A percentile compares a stretch with the other conserved stretches of the same genome.
Evolutionary conservation across 2,113 vertebrate genomes (phyloP).

Genomic region (Phaetusa simplex): DNA sequence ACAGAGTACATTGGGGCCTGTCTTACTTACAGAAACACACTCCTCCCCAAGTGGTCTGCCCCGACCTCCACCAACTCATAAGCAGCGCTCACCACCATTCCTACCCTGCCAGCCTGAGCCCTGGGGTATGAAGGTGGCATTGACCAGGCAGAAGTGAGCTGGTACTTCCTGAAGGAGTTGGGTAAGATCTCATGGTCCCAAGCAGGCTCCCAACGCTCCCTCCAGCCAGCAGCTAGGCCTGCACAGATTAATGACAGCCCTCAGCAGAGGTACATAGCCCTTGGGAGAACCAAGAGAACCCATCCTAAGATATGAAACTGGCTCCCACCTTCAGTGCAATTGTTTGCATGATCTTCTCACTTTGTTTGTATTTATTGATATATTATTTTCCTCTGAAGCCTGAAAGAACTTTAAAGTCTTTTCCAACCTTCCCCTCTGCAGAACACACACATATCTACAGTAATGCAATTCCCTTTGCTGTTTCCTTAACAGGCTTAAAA

Average conservation of each 20-base stretch:
- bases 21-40: not conserved
- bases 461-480: not conserved
- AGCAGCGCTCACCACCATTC: not conserved
- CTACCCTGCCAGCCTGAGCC: not conserved
- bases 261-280: not conserved
- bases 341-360: not conserved
- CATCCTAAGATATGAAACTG: not conserved
- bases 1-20: not conserved
- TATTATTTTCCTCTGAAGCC: not conserved
- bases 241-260: not conserved
- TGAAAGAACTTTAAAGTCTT: not conserved
- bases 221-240: not conserved
- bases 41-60: too few relatives aligned
- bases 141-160: not conserved
- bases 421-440: not conserved
- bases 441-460: not conserved
- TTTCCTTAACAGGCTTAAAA: not conserved
- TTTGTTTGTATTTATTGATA: not conserved
- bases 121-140: rapidly evolving
- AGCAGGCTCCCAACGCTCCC: not conserved
- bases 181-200: not conserved
- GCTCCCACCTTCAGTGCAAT: not conserved
- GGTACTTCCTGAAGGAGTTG: not conserved
- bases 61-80: not conserved
- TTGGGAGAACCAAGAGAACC: not conserved